These are phyloP conservation scores for Tryphoninae sp. DNA, from an alignment of 2,888 invertebrate species.

Conservation along the genomic window DNA sequence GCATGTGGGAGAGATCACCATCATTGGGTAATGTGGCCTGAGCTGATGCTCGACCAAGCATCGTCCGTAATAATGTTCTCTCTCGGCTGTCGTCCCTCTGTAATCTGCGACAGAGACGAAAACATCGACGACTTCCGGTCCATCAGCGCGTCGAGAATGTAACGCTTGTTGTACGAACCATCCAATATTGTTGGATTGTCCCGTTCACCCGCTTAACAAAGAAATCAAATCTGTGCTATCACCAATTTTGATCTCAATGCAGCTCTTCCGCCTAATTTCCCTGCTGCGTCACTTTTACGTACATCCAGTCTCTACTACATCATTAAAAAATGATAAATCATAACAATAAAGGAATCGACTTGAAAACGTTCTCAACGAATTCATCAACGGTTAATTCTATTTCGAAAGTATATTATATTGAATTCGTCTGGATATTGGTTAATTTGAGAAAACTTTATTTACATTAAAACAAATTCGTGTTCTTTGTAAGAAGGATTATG, in stretches of 20 bases:
- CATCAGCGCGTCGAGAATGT: slow-evolving; percentile 21
- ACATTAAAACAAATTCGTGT: too few relatives aligned
- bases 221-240: neutral
- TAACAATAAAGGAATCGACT: too few relatives aligned
- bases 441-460: too few relatives aligned
- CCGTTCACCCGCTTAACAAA: slow-evolving; percentile 16
- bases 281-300: neutral
- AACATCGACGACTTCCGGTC: slow-evolving; percentile 57
- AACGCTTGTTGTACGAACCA: slow-evolving; percentile 5
- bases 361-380: too few relatives aligned
- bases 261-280: neutral
- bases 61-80: slow-evolving; percentile 51
- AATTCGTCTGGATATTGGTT: too few relatives aligned
- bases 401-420: too few relatives aligned
- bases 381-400: too few relatives aligned
- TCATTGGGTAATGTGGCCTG: slow-evolving; percentile 63
- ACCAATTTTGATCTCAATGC: neutral
- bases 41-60: slow-evolving; percentile 32
- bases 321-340: too few relatives aligned
- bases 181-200: slow-evolving; percentile 19
- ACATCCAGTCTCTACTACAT: neutral
- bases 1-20: slow-evolving; percentile 59
- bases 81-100: slow-evolving; percentile 27
- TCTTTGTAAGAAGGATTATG: too few relatives aligned
- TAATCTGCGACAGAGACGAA: slow-evolving; percentile 46